Evolutionary conservation across 2,797 vertebrate species (phyloP), one percentile per base, ranked within the genome.

Genomic region (Hippocampus kuda): DNA sequence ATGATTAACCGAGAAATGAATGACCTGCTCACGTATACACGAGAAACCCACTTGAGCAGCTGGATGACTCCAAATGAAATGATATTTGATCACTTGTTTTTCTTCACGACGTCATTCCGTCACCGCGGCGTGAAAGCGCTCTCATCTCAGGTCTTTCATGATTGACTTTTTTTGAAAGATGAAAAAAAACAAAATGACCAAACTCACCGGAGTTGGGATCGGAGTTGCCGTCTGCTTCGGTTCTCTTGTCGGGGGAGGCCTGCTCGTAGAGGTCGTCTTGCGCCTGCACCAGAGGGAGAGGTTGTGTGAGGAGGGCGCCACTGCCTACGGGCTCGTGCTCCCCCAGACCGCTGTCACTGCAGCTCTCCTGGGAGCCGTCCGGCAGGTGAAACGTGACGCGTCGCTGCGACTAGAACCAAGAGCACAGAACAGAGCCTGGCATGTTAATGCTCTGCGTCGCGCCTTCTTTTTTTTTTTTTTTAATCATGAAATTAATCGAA

Each of bases 221-320:
- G 0, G 97, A 99, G 90, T 99, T 99, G 80, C 97, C 97, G 0
- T 99, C 97, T 61, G 97, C 97, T 92, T 98, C 96, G 1, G 96
- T 98, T 93, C 97, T 93, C 93, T 99, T 98, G 90, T 99, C 97
- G 1, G 96, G 96, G 84, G 96, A 98, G 86, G 94, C 93, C 90
- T 98, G 96, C 85, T 98, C 94, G 2, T 99, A 98, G 93, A 98
- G 96, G 85, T 99, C 94, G 44, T 98, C 97, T 92, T 98, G 95
- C 78, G 96, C 94, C 95, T 97, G 96, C 94, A 99, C 95, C 94
- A 99, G 94, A 95, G 97, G 95, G 88, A 99, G 96, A 94, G 97
- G 94, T 89, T 98, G 95, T 93, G 96, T 96, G 92, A 98, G 95
- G 92, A 98, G 93, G 81, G 92, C 92, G 90, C 95, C 97, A 92